Evolutionary conservation across 2,888 invertebrate species (phyloP).

Genomic region (Periphyllus acericola): DNA sequence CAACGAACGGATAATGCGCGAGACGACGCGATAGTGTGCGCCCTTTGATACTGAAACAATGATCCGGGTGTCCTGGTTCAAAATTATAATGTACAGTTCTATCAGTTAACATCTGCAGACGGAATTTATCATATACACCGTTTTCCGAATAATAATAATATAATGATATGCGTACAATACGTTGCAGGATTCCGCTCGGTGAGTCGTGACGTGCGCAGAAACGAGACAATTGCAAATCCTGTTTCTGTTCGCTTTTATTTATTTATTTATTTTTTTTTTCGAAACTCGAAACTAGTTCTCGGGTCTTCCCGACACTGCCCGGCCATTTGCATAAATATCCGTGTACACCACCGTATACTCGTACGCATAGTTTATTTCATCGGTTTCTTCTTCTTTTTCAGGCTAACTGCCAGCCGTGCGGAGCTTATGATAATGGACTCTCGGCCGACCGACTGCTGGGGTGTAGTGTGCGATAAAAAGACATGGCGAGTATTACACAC

Average conservation of each 20-base stretch:
- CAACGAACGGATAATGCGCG: background rate
- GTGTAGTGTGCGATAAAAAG: background rate
- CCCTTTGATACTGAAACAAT: conserved; percentile 14
- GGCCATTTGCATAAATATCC: conserved; percentile 45
- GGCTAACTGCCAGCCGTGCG: conserved; percentile 32
- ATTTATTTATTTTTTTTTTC: conserved; percentile 13
- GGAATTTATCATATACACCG: conserved; percentile 26
- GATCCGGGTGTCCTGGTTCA: background rate
- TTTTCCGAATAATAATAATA: conserved; percentile 42
- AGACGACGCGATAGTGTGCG: background rate
- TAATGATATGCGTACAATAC: background rate
- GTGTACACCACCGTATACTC: too few relatives aligned
- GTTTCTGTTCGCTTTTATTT: conserved; percentile 38
- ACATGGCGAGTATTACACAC: background rate
- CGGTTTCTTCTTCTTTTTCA: conserved; percentile 6
- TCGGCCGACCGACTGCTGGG: background rate
- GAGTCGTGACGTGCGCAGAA: conserved; percentile 36
- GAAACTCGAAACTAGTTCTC: conserved; percentile 48
- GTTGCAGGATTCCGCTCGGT: background rate
- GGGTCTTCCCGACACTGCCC: conserved; percentile 38
- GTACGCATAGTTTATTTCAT: conserved; percentile 45
- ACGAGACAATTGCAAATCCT: conserved; percentile 54
- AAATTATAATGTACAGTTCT: background rate
- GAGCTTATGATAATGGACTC: conserved; percentile 18
- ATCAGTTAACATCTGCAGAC: conserved; percentile 35